A percentile compares a stretch with the other conserved stretches of the same genome.
Conservation (phyloP, 2,888 invertebrate species). For the Drosophila crucigera region DNA sequence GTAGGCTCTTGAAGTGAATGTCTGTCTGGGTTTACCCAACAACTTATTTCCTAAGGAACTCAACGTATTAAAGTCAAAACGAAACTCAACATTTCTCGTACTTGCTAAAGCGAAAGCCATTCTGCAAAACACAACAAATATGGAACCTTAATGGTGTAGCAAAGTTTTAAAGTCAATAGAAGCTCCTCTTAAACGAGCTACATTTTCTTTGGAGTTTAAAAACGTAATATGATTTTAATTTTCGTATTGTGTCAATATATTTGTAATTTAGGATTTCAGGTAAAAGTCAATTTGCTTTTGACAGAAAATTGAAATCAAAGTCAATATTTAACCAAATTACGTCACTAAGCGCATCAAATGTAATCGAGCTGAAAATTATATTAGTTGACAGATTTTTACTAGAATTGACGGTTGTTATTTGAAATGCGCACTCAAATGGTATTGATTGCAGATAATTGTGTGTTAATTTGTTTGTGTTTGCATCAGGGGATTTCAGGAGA, state of each 20-base stretch:
- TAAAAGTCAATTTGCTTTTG: too few relatives aligned
- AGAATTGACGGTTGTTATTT: background rate
- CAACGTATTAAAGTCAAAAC: background rate
- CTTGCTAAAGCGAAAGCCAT: background rate
- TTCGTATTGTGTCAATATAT: background rate
- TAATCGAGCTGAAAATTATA: background rate
- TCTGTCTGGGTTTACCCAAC: background rate
- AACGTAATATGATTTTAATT: background rate
- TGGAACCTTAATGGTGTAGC: background rate
- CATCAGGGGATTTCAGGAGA: constrained; percentile 21
- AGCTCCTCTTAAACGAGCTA: background rate
- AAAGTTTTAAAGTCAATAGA: background rate
- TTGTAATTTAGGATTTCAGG: background rate
- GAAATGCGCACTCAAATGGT: background rate
- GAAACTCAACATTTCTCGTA: background rate
- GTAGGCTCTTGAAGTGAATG: background rate
- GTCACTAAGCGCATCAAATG: background rate
- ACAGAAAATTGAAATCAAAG: background rate
- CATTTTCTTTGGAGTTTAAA: background rate
- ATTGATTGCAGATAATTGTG: constrained; percentile 36
- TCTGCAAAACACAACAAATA: background rate
- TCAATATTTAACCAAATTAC: background rate
- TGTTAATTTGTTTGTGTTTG: constrained; percentile 47
- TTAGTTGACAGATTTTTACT: background rate
- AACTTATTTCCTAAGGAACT: background rate